Evolutionary conservation across 2,888 invertebrate species (phyloP).

Genomic region (Chaetogeoica ovagalla): DNA sequence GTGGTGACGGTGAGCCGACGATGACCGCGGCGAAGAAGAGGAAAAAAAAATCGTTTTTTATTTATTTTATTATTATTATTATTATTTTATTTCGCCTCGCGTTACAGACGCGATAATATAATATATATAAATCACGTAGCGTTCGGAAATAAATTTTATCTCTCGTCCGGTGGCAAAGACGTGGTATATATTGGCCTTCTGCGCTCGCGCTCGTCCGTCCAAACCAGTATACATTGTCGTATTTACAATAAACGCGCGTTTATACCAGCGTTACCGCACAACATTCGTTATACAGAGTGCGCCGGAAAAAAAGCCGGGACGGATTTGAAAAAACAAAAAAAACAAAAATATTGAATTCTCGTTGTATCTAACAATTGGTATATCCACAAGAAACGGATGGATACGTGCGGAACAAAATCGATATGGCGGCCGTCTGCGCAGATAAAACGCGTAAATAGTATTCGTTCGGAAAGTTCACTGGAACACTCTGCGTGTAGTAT

Average conservation of each 20-base stretch:
- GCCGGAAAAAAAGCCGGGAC: no score
- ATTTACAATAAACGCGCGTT: background rate
- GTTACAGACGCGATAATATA: background rate
- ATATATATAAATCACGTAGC: conserved; percentile 34
- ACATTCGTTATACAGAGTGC: background rate
- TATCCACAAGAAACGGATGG: no score
- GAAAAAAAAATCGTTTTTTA: background rate
- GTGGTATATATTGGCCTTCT: conserved; percentile 24
- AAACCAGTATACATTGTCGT: conserved; percentile 4
- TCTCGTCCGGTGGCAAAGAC: conserved; percentile 39
- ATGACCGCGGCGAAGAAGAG: no score
- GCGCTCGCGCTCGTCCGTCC: background rate
- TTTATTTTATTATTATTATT: background rate
- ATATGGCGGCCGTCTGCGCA: no score
- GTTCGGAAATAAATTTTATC: conserved; percentile 41
- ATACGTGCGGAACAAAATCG: no score
- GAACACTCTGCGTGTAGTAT: no score
- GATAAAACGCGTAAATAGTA: no score
- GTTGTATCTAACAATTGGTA: no score
- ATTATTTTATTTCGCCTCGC: background rate
- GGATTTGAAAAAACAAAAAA: no score
- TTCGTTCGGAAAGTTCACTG: no score
- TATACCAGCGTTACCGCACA: background rate
- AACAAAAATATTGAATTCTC: no score
- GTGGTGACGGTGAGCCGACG: no score